Evolutionary conservation across 2,797 vertebrate species (phyloP).

Genomic region (Eulemur rubriventer): DNA sequence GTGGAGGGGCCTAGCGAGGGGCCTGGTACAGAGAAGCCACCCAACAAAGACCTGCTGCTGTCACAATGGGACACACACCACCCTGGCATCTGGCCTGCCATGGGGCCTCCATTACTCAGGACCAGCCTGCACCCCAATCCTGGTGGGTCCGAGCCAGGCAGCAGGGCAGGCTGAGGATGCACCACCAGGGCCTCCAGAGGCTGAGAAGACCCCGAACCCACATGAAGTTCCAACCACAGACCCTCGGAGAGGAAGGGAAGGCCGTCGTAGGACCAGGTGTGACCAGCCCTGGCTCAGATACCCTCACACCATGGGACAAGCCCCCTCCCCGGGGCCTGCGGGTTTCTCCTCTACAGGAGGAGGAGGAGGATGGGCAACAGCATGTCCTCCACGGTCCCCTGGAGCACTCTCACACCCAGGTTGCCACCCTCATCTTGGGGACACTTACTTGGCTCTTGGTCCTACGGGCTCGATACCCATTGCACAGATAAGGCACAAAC

Average conservation of each 20-base stretch:
- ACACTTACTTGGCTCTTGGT: constrained; percentile 89
- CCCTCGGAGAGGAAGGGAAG: not conserved
- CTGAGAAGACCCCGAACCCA: not conserved
- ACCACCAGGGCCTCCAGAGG: not conserved
- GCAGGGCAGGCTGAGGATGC: accelerated
- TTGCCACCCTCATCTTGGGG: not conserved
- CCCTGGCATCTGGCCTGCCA: no score
- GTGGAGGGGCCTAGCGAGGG: accelerated
- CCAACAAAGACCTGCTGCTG: not conserved
- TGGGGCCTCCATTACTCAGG: accelerated
- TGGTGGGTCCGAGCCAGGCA: no score
- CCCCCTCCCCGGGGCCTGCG: accelerated
- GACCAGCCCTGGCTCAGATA: accelerated
- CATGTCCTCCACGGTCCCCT: accelerated
- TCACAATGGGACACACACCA: accelerated
- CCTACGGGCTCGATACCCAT: constrained; percentile 87
- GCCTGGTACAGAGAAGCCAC: not conserved
- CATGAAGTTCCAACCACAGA: not conserved
- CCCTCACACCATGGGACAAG: accelerated
- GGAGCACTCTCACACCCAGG: accelerated
- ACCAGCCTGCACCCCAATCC: no score
- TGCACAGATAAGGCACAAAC: constrained; percentile 93
- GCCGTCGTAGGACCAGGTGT: accelerated
- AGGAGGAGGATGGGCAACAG: not conserved
- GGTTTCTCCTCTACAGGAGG: not conserved